A percentile compares a stretch with the other conserved stretches of the same genome.
phyloP scores from a whole-genome alignment of 2,888 invertebrate species.

The Drosophila birchii region DNA sequence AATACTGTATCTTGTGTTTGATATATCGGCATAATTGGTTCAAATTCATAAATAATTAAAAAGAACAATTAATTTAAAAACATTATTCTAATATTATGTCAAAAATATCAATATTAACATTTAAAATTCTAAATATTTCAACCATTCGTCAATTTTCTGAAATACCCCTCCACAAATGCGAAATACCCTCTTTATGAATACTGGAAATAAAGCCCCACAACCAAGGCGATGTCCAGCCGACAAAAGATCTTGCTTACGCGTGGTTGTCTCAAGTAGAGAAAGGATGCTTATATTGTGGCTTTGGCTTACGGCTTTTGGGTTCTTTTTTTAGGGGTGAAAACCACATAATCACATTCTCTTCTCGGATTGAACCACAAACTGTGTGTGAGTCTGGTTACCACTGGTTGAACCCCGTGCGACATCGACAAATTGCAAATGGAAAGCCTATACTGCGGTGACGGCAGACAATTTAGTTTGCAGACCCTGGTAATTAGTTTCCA shows the following conservation, averaged over 20 bases:
- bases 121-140: background rate
- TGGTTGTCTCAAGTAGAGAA: constrained; percentile 8
- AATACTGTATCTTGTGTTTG: too few species aligned
- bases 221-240: constrained; percentile 26
- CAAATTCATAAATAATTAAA: too few species aligned
- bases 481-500: constrained; percentile 26
- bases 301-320: background rate
- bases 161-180: too few species aligned
- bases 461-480: constrained; percentile 16
- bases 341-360: constrained; percentile 17
- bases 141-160: too few species aligned
- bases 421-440: constrained; percentile 20
- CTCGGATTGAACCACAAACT: constrained; percentile 14
- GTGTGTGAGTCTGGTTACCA: constrained; percentile 5
- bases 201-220: background rate
- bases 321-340: background rate
- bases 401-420: background rate
- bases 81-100: too few species aligned
- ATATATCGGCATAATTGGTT: too few species aligned
- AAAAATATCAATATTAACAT: too few species aligned
- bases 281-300: background rate
- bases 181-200: background rate
- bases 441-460: constrained; percentile 14
- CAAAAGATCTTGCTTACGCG: constrained; percentile 11
- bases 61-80: too few species aligned